phyloP scores from a whole-genome alignment of 2,797 vertebrate species.

The Eleutherodactylus coqui region DNA sequence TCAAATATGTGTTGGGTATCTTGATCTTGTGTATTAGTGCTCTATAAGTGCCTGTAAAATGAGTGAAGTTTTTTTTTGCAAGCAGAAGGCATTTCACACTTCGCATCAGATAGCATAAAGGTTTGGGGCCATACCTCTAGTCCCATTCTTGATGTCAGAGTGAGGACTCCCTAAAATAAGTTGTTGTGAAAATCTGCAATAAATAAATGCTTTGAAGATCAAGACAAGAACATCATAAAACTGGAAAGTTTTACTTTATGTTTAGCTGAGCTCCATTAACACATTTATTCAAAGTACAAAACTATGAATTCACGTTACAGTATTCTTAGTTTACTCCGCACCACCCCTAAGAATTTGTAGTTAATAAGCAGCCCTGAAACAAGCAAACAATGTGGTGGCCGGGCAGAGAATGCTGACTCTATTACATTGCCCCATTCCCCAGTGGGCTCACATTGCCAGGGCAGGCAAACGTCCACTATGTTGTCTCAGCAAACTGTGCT shows the following conservation, averaged over 20 bases:
- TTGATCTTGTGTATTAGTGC: too few species aligned
- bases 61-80: too few species aligned
- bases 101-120: too few species aligned
- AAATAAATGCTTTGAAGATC: too few species aligned
- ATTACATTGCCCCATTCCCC: background rate
- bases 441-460: constrained; percentile 25
- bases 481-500: constrained; percentile 42
- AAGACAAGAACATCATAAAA: background rate
- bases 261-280: background rate
- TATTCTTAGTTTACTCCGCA: background rate
- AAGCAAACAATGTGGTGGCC: constrained; percentile 3
- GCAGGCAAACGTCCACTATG: constrained; percentile 2
- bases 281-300: background rate
- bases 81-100: too few species aligned
- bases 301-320: constrained; percentile 9
- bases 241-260: background rate
- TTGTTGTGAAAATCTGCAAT: too few species aligned
- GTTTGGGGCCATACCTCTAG: too few species aligned
- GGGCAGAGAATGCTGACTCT: constrained; percentile 28
- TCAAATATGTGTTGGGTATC: too few species aligned
- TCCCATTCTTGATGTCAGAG: too few species aligned
- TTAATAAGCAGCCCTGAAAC: constrained; percentile 13
- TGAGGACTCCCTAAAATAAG: too few species aligned
- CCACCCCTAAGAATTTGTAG: background rate
- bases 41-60: too few species aligned